Percentiles rank a stretch among this genome's conserved stretches.
Conservation (phyloP, 2,113 vertebrate species). For the Campylomormyrus tamandua region DNA sequence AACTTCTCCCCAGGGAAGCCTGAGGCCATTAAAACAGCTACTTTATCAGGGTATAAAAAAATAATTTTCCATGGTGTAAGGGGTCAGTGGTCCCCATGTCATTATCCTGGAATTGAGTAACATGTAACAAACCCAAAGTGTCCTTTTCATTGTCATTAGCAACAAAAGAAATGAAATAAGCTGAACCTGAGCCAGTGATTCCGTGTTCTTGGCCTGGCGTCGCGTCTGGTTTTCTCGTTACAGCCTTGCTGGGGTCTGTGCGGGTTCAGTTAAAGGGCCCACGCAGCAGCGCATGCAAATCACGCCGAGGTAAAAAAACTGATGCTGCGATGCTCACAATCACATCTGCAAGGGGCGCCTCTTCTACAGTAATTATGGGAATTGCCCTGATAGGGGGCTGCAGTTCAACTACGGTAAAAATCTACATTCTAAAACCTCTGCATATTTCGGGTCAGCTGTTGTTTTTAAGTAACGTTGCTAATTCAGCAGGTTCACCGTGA, state of each 20-base stretch:
- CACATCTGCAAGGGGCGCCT: not conserved
- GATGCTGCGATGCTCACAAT: not conserved
- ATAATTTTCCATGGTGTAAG: not conserved
- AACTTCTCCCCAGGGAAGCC: not conserved
- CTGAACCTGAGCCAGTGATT: not conserved
- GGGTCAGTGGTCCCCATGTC: not conserved
- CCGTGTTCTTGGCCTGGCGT: not conserved
- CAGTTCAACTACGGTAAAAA: not conserved
- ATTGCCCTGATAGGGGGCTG: not conserved
- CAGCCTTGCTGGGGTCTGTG: not conserved
- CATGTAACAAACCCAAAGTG: no score
- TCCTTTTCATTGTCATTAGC: not conserved
- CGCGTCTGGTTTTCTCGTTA: not conserved
- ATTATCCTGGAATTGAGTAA: no score
- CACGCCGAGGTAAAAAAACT: not conserved
- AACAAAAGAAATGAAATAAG: not conserved
- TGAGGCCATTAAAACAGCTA: not conserved
- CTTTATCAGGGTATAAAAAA: not conserved
- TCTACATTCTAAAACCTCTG: not conserved
- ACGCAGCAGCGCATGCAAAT: not conserved
- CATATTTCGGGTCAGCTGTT: conserved; percentile 36
- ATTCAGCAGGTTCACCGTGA: conserved; percentile 38
- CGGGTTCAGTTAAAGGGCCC: not conserved
- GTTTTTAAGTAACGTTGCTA: conserved; percentile 37
- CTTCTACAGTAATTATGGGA: not conserved